These are phyloP conservation scores for Tamandua tetradactyla DNA, from an alignment of 2,797 vertebrate genomes.

Conservation along the genomic window DNA sequence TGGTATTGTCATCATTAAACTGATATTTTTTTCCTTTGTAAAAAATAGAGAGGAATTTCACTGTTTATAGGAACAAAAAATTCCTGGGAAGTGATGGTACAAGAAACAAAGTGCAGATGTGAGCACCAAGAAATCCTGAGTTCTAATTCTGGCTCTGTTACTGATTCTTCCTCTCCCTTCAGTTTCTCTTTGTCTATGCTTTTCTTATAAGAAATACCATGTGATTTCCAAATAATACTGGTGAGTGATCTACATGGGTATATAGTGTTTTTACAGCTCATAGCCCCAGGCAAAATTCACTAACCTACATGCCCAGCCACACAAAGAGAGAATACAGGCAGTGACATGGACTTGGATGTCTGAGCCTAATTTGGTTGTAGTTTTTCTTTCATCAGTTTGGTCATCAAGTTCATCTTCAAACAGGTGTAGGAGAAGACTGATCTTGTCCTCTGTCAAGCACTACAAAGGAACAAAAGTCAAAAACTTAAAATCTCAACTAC, in stretches of 20 bases:
- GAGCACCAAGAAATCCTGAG: neutral
- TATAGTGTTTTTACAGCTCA: neutral
- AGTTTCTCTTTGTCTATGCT: neutral
- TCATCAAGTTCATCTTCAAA: conserved; percentile 90
- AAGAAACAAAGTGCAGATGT: neutral
- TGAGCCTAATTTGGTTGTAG: conserved; percentile 69
- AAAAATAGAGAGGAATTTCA: conserved; percentile 38
- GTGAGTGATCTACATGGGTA: neutral
- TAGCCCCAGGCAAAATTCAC: neutral
- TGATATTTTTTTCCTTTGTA: conserved; percentile 44
- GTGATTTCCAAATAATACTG: neutral
- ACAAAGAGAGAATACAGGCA: conserved; percentile 92
- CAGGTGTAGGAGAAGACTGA: conserved; percentile 90
- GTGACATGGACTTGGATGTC: conserved; percentile 91
- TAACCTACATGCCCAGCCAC: conserved; percentile 95
- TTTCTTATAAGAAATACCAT: neutral
- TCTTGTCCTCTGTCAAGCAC: conserved; percentile 92
- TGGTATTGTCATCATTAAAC: conserved; percentile 42
- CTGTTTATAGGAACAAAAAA: neutral
- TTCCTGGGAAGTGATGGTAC: neutral
- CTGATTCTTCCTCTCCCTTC: neutral
- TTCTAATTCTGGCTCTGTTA: conserved; percentile 17
- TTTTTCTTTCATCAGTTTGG: conserved; percentile 82
- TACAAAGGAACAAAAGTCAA: conserved; percentile 70
- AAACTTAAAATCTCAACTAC: neutral